Conservation (phyloP, 2,888 invertebrate species). For the Agriopis marginaria region DNA sequence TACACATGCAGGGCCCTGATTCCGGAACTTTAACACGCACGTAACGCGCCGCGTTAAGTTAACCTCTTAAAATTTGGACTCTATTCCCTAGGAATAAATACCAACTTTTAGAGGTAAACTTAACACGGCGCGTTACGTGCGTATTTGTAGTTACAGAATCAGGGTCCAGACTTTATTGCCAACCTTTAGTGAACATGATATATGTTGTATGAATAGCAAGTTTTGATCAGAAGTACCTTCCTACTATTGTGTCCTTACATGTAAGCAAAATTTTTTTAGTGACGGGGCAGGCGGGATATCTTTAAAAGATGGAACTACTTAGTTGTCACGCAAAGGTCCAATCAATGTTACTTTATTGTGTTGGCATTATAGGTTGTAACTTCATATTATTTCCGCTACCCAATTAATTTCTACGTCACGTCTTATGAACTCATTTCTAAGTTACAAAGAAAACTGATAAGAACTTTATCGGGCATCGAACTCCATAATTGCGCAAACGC, state of each 20-base stretch:
- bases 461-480: conserved; percentile 76
- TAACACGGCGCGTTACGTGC: no score
- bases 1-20: no score
- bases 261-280: no score
- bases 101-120: no score
- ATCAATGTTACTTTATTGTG: background rate
- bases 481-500: conserved; percentile 67
- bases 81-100: no score
- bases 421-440: conserved; percentile 60
- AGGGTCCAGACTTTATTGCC: no score
- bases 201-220: background rate
- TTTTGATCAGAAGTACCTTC: background rate
- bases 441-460: conserved; percentile 78
- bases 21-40: no score
- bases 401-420: conserved; percentile 69
- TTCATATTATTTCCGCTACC: conserved; percentile 42
- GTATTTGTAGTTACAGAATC: no score
- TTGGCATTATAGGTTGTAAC: background rate
- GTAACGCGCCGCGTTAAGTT: no score
- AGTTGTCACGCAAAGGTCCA: background rate
- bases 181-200: background rate
- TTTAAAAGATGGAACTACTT: background rate
- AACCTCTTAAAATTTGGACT: no score
- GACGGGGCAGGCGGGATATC: no score
- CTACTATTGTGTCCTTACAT: background rate